Conservation (phyloP, 37 sponge, comb jelly and placozoan species). For the Amphimedon queenslandica region DNA sequence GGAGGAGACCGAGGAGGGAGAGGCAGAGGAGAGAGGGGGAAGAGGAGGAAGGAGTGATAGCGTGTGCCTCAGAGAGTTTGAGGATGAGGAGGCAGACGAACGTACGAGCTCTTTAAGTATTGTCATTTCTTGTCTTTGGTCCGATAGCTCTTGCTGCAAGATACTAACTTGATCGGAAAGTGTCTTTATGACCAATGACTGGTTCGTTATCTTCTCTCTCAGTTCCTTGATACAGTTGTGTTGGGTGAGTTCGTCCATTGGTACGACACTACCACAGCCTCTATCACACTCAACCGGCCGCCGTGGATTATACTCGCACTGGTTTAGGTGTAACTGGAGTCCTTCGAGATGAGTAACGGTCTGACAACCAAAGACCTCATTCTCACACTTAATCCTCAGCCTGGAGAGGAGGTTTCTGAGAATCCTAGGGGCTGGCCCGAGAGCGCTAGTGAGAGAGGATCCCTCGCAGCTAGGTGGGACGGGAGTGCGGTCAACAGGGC, state of each 20-base stretch:
- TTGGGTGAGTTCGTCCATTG: constrained; percentile 77
- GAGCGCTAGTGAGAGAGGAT: constrained; percentile 30
- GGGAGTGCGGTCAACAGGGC: constrained; percentile 85
- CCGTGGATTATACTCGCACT: constrained; percentile 87
- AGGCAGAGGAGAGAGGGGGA: neutral
- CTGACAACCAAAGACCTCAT: constrained; percentile 81
- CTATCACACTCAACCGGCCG: constrained; percentile 81
- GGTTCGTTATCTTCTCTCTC: constrained; percentile 14
- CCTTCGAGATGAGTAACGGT: constrained; percentile 69
- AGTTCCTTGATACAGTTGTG: constrained; percentile 77
- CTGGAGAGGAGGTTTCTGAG: constrained; percentile 82
- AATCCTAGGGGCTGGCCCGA: constrained; percentile 87
- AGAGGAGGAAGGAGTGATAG: constrained; percentile 1
- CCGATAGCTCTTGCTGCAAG: constrained; percentile 25
- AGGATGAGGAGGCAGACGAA: constrained; percentile 26
- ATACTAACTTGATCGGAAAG: constrained; percentile 14
- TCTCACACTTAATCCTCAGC: constrained; percentile 85
- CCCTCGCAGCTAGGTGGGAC: too few species aligned
- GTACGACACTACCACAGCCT: constrained; percentile 84
- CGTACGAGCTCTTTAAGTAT: constrained; percentile 77
- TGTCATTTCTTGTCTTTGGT: constrained; percentile 51
- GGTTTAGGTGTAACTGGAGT: constrained; percentile 62
- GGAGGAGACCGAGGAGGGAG: constrained; percentile 1
- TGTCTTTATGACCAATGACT: neutral
- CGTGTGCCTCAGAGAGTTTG: constrained; percentile 3